These are phyloP conservation scores for Heliothis peltigera DNA, from an alignment of 2,888 invertebrate species.

Conservation along the genomic window DNA sequence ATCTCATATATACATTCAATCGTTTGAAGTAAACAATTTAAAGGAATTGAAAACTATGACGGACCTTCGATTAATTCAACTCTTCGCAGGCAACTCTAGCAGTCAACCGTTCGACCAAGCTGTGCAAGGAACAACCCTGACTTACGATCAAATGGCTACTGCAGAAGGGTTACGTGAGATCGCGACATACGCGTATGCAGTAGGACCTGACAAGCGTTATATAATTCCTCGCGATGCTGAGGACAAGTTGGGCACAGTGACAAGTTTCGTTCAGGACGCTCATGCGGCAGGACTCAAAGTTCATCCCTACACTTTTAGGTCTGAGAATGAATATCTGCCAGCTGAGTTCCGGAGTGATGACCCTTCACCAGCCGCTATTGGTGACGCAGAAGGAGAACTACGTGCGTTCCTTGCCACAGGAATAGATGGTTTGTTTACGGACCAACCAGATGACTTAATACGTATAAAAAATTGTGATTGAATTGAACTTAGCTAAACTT, in stretches of 20 bases:
- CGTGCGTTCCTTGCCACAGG: conserved; percentile 77
- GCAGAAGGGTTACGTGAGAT: conserved; percentile 79
- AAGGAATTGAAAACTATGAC: conserved; percentile 80
- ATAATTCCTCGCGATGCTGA: conserved; percentile 79
- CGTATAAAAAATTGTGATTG: conserved; percentile 68
- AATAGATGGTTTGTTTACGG: conserved; percentile 83
- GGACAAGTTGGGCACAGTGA: conserved; percentile 72
- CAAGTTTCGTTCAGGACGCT: conserved; percentile 79
- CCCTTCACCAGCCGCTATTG: conserved; percentile 69
- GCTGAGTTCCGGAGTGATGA: conserved; percentile 75
- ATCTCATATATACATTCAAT: conserved; percentile 83
- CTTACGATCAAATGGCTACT: conserved; percentile 82
- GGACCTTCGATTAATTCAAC: conserved; percentile 78
- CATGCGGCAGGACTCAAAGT: conserved; percentile 83
- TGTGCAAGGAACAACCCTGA: conserved; percentile 72
- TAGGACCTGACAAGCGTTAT: conserved; percentile 82
- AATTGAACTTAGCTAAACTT: neutral
- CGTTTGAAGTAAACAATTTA: conserved; percentile 84
- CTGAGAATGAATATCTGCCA: conserved; percentile 81
- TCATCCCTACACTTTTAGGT: conserved; percentile 84
- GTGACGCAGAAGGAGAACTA: conserved; percentile 78
- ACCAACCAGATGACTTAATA: conserved; percentile 81
- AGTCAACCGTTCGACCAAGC: conserved; percentile 78
- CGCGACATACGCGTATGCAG: conserved; percentile 81
- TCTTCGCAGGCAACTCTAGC: conserved; percentile 64